phyloP scores from a whole-genome alignment of 2,888 invertebrate species.

The Pogonocherus hispidulus region DNA sequence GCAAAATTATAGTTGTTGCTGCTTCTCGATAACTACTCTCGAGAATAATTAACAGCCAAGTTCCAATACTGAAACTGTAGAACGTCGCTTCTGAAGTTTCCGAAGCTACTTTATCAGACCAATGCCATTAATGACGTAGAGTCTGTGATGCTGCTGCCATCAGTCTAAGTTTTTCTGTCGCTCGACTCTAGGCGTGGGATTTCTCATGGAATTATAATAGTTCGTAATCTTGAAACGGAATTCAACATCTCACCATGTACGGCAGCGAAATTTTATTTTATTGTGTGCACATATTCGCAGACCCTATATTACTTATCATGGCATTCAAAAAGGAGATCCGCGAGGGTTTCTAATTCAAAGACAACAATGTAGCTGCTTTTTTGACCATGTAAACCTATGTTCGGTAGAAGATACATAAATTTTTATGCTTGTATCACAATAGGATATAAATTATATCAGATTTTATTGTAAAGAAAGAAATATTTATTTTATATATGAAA shows the following conservation, averaged over 20 bases:
- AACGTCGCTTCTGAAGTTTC: background rate
- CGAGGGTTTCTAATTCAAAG: conserved; percentile 18
- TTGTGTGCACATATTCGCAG: conserved; percentile 17
- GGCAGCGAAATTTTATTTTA: conserved; percentile 8
- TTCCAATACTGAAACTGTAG: conserved; percentile 8
- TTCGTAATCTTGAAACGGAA: conserved; percentile 8
- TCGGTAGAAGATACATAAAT: conserved; percentile 21
- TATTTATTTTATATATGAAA: background rate
- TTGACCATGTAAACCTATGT: conserved; percentile 10
- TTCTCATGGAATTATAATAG: conserved; percentile 18
- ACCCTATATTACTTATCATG: background rate
- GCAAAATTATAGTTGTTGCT: background rate
- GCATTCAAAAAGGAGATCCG: conserved; percentile 13
- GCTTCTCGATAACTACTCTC: background rate
- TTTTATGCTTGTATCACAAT: conserved; percentile 27
- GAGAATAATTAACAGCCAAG: conserved; percentile 1
- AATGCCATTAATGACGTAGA: background rate
- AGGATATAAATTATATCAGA: conserved; percentile 20
- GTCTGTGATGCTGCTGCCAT: conserved; percentile 8
- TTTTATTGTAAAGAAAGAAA: background rate
- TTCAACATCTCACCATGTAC: conserved; percentile 6
- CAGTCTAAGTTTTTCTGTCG: background rate
- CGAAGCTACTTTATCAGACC: background rate
- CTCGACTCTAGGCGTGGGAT: conserved; percentile 4
- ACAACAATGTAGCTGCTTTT: conserved; percentile 27